Conservation (phyloP, 2,113 vertebrate genomes). For the Anseranas semipalmata region DNA sequence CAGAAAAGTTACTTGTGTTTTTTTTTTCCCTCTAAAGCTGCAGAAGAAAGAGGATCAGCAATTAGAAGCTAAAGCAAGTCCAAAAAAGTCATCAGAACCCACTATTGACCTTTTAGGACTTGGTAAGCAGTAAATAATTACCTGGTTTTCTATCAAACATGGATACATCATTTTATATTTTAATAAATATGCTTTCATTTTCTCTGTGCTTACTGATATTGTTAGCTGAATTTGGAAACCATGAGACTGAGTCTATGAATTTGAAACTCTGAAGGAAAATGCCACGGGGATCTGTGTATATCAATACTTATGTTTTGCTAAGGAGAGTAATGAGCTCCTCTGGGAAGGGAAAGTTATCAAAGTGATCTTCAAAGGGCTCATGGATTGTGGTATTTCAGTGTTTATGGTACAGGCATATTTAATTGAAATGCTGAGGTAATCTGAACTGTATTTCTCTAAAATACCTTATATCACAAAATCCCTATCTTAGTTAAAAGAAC, state of each 20-base stretch:
- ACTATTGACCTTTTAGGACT: conserved; percentile 93
- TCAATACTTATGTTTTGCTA: conserved; percentile 31
- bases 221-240: conserved; percentile 37
- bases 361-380: conserved; percentile 65
- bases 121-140: conserved; percentile 82
- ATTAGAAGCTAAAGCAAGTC: conserved; percentile 83
- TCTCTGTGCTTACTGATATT: conserved; percentile 15
- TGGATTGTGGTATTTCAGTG: conserved; percentile 36
- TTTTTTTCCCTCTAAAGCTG: conserved; percentile 60
- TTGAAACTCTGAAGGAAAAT: conserved; percentile 39
- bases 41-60: conserved; percentile 89
- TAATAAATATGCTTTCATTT: neutral
- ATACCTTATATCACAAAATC: neutral
- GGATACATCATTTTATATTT: neutral
- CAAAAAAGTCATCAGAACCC: conserved; percentile 85
- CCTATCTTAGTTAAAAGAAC: neutral
- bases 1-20: neutral
- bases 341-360: conserved; percentile 53
- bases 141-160: neutral
- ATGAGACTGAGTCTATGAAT: neutral
- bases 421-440: conserved; percentile 19
- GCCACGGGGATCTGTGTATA: neutral
- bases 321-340: conserved; percentile 72
- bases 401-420: conserved; percentile 20
- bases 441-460: neutral